Evolutionary conservation across 2,113 vertebrate genomes (phyloP), one percentile per base, ranked within the genome.

Genomic region (Hipposideros armiger): DNA sequence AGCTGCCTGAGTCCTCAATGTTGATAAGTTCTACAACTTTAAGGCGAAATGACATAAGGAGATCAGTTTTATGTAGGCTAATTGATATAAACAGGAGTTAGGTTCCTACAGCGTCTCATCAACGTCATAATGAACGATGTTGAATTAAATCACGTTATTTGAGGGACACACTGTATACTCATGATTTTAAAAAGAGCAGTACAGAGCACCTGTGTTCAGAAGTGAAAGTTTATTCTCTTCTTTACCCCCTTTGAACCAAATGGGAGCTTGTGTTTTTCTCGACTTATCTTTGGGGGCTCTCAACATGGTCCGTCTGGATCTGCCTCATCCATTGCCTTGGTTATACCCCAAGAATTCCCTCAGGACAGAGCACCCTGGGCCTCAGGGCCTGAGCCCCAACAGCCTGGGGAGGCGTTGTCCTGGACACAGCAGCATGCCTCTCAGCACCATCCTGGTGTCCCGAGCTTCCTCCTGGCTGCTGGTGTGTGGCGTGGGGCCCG

Each of bases 271-370:
- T 28, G n/a, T 40, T 89, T 91, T 60, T 17, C 45, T 76, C 26
- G 1, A 8, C 20, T 4, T 36, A 14, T 78, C 32, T 56, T 11
- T 19, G 40, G 56, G 26, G 67, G 13, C 11, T n/a, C 11, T 56
- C 52, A 32, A 16, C 14, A 0, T 50, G 60, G 4, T 69, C 67
- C 9, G 1, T 5, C 0, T 70, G 73, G 45, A 40, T 52, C 50
- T 56, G 14, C 20, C 47, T 93, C 22, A 0, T 54, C 32, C 0
- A 22, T 42, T 0, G 0, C 19, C 73, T 9, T 24, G 69, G 45
- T 73, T 20, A 1, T 52, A 22, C 36, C 13, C 32, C 19, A 5
- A 36, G 13, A 40, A 11, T 28, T 20, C 50, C 40, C 5, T 80
- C 22, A 47, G 30, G 14, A 42, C 36, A 36, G 19, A 70, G 24